Evolutionary conservation across 1,140 invertebrate species (phyloP).

Genomic region (Anadara kagoshimensis): DNA sequence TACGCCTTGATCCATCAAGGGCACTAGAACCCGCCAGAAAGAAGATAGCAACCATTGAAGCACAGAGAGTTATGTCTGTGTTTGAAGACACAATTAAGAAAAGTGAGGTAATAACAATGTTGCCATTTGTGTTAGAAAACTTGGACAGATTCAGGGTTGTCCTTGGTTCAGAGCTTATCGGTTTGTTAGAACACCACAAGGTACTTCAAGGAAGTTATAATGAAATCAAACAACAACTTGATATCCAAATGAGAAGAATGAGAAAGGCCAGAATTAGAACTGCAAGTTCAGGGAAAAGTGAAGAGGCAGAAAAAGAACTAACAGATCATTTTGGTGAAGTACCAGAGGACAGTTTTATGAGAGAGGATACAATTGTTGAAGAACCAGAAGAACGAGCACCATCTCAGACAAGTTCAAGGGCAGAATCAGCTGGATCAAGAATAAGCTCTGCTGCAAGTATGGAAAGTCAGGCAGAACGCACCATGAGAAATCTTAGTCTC

Average conservation of each 20-base stretch:
- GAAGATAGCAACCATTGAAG: constrained; percentile 71
- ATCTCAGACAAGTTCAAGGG: constrained; percentile 37
- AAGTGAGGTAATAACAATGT: constrained; percentile 63
- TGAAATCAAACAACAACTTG: constrained; percentile 59
- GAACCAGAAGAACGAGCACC: constrained; percentile 7
- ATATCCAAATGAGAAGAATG: constrained; percentile 46
- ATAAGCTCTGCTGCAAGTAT: constrained; percentile 44
- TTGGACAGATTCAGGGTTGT: constrained; percentile 62
- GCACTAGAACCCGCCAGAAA: constrained; percentile 72
- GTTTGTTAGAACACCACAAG: constrained; percentile 63
- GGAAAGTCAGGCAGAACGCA: constrained; percentile 57
- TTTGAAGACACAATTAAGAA: constrained; percentile 69
- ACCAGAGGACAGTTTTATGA: constrained; percentile 11
- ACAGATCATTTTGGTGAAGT: constrained; percentile 26
- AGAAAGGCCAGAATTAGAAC: constrained; percentile 30
- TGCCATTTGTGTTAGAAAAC: constrained; percentile 68
- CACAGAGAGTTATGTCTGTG: constrained; percentile 72
- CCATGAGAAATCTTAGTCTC: constrained; percentile 57
- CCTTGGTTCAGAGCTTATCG: constrained; percentile 61
- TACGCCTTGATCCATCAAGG: constrained; percentile 65
- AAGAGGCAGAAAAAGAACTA: constrained; percentile 6
- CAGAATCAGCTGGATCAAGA: constrained; percentile 22
- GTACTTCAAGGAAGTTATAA: constrained; percentile 61
- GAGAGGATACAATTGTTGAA: neutral
- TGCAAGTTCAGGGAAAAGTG: constrained; percentile 10